A percentile compares a stretch with the other conserved stretches of the same genome.
These are phyloP conservation scores for Microcebus murinus DNA, from an alignment of 2,113 vertebrate genomes.

Conservation along the genomic window DNA sequence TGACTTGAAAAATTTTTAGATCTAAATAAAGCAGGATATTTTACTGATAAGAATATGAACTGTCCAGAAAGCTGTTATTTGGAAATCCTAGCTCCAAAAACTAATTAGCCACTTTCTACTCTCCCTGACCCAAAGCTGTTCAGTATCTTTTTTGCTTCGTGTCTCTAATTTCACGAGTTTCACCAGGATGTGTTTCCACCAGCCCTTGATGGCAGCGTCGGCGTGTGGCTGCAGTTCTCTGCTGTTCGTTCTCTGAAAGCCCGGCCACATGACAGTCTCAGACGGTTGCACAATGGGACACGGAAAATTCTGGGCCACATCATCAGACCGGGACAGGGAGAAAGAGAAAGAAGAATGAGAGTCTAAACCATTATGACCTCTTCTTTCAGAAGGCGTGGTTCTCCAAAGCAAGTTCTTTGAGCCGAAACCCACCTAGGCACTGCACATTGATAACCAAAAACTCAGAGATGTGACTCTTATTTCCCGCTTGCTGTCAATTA, in stretches of 20 bases:
- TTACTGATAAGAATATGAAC: not conserved
- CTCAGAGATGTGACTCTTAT: no score
- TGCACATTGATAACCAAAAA: no score
- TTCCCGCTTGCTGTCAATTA: no score
- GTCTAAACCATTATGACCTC: slow-evolving; percentile 54
- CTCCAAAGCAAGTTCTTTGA: slow-evolving; percentile 40
- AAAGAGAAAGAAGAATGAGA: not conserved
- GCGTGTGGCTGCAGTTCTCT: slow-evolving; percentile 36
- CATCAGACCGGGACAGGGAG: slow-evolving; percentile 46
- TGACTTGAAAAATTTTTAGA: not conserved
- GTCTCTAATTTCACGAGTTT: slow-evolving; percentile 65
- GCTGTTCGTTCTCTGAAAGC: slow-evolving; percentile 56
- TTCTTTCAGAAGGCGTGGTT: slow-evolving; percentile 6
- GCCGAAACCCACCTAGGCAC: not conserved
- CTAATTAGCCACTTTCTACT: slow-evolving; percentile 17
- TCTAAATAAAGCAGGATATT: not conserved
- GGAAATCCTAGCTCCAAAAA: not conserved
- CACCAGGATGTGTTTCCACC: slow-evolving; percentile 76
- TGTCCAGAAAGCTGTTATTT: not conserved
- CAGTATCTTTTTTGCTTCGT: not conserved
- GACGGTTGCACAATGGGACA: slow-evolving; percentile 73
- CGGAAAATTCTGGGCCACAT: slow-evolving; percentile 77
- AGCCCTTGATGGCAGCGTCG: slow-evolving; percentile 65
- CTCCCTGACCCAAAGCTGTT: not conserved
- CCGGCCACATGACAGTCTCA: slow-evolving; percentile 63